phyloP scores from a whole-genome alignment of 2,113 vertebrate genomes.

The Rhagologus leucostigma region DNA sequence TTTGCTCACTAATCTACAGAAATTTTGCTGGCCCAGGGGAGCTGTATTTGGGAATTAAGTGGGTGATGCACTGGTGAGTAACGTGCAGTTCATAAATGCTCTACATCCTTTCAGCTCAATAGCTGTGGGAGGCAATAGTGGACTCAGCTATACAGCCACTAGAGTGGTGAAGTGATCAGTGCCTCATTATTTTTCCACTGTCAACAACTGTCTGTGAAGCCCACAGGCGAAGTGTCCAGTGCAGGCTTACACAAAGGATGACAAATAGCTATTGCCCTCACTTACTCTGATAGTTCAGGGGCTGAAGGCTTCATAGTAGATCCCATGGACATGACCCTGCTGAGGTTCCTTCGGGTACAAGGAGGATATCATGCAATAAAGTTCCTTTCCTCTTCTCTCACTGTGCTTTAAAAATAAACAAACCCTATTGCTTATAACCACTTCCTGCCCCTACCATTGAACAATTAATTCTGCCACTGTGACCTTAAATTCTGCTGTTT shows the following conservation, averaged over 20 bases:
- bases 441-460: neutral
- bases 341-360: neutral
- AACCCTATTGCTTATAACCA: neutral
- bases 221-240: neutral
- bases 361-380: neutral
- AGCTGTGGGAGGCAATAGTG: neutral
- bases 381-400: neutral
- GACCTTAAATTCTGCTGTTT: neutral
- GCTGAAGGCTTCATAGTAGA: neutral
- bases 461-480: neutral
- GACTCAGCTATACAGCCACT: neutral
- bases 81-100: neutral
- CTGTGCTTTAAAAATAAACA: neutral
- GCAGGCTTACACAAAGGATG: neutral
- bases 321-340: neutral
- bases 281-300: neutral
- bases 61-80: neutral
- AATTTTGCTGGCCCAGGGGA: neutral
- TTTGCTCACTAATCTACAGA: neutral
- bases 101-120: neutral
- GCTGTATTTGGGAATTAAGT: neutral
- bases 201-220: neutral
- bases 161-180: neutral
- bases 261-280: neutral
- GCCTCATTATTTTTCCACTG: neutral